Evolutionary conservation across 2,113 vertebrate species (phyloP).

Genomic region (Sinocyclocheilus grahami): DNA sequence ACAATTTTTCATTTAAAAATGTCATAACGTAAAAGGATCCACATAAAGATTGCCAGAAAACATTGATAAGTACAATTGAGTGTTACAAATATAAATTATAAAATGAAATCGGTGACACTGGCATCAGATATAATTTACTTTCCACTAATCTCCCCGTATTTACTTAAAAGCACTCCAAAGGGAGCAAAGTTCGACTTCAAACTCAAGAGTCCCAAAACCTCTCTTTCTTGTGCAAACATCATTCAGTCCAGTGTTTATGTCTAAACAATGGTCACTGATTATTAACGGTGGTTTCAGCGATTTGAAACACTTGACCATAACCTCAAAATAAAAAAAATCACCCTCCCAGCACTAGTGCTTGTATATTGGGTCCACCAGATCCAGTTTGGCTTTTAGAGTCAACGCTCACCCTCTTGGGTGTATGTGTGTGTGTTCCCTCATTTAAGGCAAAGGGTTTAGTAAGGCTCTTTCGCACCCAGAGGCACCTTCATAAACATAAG

Average conservation of each 20-base stretch:
- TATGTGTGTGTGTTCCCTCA: constrained; percentile 28
- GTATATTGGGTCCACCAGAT: not conserved
- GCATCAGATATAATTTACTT: constrained; percentile 44
- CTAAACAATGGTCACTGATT: constrained; percentile 12
- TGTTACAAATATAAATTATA: constrained; percentile 53
- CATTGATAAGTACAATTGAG: not conserved
- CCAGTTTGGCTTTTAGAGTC: constrained; percentile 4
- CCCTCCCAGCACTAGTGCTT: no score
- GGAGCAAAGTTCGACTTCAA: constrained; percentile 38
- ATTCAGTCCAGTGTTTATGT: constrained; percentile 26
- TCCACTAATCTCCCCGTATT: constrained; percentile 15
- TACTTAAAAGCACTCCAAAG: constrained; percentile 41
- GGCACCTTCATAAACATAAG: not conserved
- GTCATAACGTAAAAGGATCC: constrained; percentile 30
- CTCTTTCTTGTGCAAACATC: constrained; percentile 33
- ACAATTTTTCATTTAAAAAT: not conserved
- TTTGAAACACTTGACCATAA: constrained; percentile 19
- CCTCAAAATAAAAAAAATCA: not conserved
- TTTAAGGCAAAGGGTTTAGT: constrained; percentile 62
- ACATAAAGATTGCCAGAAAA: constrained; percentile 20
- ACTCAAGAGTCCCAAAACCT: constrained; percentile 17
- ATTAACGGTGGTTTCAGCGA: not conserved
- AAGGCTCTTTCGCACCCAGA: constrained; percentile 51
- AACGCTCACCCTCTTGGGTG: not conserved
- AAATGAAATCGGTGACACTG: constrained; percentile 49